A percentile compares a stretch with the other conserved stretches of the same genome.
These are phyloP conservation scores for Propsilocerus akamusi DNA, from an alignment of 1,140 invertebrate species.

Conservation along the genomic window DNA sequence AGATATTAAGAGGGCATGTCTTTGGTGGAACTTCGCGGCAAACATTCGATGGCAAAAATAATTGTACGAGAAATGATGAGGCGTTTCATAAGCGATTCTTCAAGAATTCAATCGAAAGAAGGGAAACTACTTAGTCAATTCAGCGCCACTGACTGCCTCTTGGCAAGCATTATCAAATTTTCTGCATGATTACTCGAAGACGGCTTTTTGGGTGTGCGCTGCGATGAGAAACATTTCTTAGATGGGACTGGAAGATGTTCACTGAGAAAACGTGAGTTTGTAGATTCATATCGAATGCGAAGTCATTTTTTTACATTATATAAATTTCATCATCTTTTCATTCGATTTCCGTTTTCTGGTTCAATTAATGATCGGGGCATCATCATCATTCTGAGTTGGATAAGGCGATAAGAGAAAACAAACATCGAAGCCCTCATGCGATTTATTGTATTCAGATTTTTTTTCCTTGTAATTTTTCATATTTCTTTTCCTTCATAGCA, in stretches of 20 bases:
- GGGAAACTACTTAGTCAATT: too few relatives aligned
- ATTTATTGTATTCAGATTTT: neutral
- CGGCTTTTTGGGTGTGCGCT: too few relatives aligned
- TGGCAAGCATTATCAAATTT: constrained; percentile 1
- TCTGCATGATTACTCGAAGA: constrained; percentile 1
- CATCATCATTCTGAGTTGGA: neutral
- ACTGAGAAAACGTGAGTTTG: too few relatives aligned
- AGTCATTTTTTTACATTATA: too few relatives aligned
- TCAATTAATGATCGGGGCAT: neutral
- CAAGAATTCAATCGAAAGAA: neutral
- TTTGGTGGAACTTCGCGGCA: neutral
- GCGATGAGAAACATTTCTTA: too few relatives aligned
- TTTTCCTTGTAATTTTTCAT: neutral
- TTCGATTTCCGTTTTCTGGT: too few relatives aligned
- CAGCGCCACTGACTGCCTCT: too few relatives aligned
- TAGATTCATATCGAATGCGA: too few relatives aligned
- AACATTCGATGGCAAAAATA: neutral
- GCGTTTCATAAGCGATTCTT: neutral
- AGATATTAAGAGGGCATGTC: neutral
- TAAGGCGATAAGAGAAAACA: neutral
- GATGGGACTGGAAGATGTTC: too few relatives aligned
- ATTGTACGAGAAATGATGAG: neutral
- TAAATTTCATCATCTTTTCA: too few relatives aligned
- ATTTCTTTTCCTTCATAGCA: too few relatives aligned
- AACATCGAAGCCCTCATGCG: neutral